Percentiles rank a stretch among this genome's conserved stretches.
phyloP scores from a whole-genome alignment of 2,888 invertebrate genomes.

The Pristionchus fissidentatus region DNA sequence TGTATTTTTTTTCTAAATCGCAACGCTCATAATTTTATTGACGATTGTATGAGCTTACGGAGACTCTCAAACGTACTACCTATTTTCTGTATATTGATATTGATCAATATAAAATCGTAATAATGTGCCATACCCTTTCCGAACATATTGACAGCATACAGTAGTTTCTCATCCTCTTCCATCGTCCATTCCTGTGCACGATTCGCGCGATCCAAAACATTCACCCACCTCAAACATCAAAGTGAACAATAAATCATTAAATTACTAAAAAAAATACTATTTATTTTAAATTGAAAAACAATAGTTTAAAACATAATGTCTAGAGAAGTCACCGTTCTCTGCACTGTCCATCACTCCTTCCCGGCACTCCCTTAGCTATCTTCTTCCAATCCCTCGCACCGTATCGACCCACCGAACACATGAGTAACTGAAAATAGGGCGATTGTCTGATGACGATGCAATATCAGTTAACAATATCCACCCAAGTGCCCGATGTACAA shows the following conservation, averaged over 20 bases:
- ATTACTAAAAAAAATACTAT: no score
- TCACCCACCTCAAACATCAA: conserved; percentile 56
- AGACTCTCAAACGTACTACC: no score
- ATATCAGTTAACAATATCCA: no score
- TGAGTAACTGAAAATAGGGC: conserved; percentile 64
- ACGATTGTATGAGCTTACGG: no score
- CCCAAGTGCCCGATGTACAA: not conserved
- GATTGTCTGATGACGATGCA: not conserved
- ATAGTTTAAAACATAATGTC: no score
- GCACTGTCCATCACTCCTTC: conserved; percentile 75
- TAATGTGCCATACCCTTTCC: conserved; percentile 79
- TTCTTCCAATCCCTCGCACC: conserved; percentile 67
- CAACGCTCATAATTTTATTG: conserved; percentile 4
- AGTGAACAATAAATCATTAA: not conserved
- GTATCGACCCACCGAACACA: conserved; percentile 60
- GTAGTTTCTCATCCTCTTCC: conserved; percentile 83
- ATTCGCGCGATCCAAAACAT: conserved; percentile 60
- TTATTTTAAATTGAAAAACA: no score
- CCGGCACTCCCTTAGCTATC: conserved; percentile 73
- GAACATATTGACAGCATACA: conserved; percentile 81
- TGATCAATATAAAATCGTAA: not conserved
- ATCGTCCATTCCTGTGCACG: conserved; percentile 79
- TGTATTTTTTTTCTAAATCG: no score
- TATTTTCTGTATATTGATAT: not conserved
- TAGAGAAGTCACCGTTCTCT: conserved; percentile 73